These are phyloP conservation scores for Pomatorhinus ruficollis DNA, from an alignment of 2,113 vertebrate genomes.

Conservation along the genomic window DNA sequence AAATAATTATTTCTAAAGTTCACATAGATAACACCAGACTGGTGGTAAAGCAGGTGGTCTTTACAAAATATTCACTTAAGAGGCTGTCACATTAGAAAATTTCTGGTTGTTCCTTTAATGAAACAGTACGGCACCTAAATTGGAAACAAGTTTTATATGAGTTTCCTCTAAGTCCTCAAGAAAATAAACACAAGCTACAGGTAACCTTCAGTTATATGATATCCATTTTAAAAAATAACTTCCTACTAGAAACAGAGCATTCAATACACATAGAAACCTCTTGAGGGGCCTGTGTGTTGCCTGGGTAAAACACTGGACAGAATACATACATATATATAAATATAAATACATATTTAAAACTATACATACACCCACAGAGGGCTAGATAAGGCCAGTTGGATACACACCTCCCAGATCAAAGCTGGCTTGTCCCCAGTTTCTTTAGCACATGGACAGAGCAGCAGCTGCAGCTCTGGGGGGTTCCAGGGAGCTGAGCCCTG, in stretches of 20 bases:
- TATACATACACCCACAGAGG: rapidly evolving
- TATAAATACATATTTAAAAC: too few species aligned
- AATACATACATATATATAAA: neutral
- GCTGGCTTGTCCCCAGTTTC: neutral
- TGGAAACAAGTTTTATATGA: neutral
- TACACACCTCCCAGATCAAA: neutral
- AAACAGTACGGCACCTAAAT: neutral
- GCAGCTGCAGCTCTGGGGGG: neutral
- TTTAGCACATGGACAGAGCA: rapidly evolving
- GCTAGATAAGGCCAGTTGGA: neutral
- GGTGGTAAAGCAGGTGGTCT: neutral
- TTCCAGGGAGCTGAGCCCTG: neutral
- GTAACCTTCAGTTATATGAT: neutral
- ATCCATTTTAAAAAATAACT: neutral
- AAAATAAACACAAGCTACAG: neutral
- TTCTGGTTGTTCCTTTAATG: neutral
- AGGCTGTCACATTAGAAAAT: neutral
- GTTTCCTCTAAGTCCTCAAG: neutral
- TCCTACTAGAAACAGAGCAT: neutral
- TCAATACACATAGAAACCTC: neutral
- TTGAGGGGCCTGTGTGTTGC: neutral
- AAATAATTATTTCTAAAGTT: neutral
- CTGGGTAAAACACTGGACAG: rapidly evolving
- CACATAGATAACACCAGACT: neutral
- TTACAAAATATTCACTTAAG: neutral